Base-by-base conservation (phyloP, 2,113 vertebrate genomes). In the Arvicanthis niloticus region DNA sequence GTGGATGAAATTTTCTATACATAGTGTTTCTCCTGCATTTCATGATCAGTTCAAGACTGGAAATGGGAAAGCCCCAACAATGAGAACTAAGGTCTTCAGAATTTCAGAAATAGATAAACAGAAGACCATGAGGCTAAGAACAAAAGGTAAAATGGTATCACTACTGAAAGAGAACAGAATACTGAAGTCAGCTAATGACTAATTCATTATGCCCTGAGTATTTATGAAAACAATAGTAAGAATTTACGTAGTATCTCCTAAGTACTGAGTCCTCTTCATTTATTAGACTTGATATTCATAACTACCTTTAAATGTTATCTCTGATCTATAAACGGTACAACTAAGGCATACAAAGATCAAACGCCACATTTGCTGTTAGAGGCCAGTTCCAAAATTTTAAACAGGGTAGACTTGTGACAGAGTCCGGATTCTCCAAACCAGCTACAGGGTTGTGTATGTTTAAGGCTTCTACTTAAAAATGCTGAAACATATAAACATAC, bases 231-330 rank as follows among this genome's bases (percentile, higher is more conserved):
- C 22, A 81, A 87, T 75, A 75, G 7, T 42, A 92, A 87, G 1
- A 68, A 76, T 87, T 94, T 94, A 51, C 3, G 15, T 77, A 72
- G 37, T 22, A 82, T 89, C 22, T 84, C 40, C 81, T 80, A 85
- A 26, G 11, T 88, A n/a, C 11, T 42, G 67, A 67, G 45, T 45
- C 16, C 21, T 94, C 89, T 56, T 86, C 7, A 51, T 81, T 76
- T 94, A 92, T 70, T 80, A 60, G 72, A 75, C 53, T 89, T 89
- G 86, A 87, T 51, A 67, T 92, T 56, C 42, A 72, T 31, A 73
- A n/a, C 51, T 82, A 31, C 3, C 34, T 31, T 72, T 10, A 88
- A 17, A 42, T 67, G 56, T 65, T 95, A 29, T 37, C 42, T 56
- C 67, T 90, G 21, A 77, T 77, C 80, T 70, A 78, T n/a, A 72